Percentiles rank a stretch among this genome's conserved stretches.
These are phyloP conservation scores for Galeopterus variegatus DNA, from an alignment of 2,113 vertebrate species.

Conservation along the genomic window DNA sequence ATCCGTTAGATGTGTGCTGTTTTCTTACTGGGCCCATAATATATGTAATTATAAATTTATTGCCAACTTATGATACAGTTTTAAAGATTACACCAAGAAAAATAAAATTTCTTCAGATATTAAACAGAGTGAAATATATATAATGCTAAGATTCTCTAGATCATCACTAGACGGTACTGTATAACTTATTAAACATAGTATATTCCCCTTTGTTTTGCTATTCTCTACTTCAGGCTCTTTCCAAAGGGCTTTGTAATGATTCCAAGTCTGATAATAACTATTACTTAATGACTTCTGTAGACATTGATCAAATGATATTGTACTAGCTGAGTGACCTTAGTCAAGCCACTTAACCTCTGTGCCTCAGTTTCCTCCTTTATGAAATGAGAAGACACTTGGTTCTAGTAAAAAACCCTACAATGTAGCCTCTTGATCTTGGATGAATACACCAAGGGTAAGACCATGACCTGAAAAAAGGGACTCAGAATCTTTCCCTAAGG, in stretches of 20 bases:
- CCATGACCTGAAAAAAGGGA: not conserved
- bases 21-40: not conserved
- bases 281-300: not conserved
- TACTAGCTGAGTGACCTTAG: not conserved
- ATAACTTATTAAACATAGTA: not conserved
- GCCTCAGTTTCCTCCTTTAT: not conserved
- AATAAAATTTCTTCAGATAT: not conserved
- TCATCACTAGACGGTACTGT: constrained; percentile 62
- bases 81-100: not conserved
- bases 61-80: not conserved
- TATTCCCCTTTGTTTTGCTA: not conserved
- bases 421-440: not conserved
- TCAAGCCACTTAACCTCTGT: not conserved
- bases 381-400: not conserved
- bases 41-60: not conserved
- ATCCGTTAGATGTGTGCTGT: not conserved
- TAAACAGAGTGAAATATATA: not conserved
- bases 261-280: not conserved
- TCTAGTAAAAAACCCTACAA: not conserved
- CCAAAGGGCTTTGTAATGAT: not conserved
- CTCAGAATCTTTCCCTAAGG: not conserved
- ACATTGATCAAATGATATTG: not conserved
- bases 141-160: not conserved
- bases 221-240: constrained; percentile 10
- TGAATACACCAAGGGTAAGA: not conserved